These are phyloP conservation scores for human DNA, from an alignment of 2,113 vertebrate genomes.

Conservation along the genomic window GRCh38 chr20:22097501-22098000, in stretches of 20 bases:
- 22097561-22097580: background rate
- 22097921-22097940: background rate
- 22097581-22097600: background rate
- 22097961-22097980: background rate
- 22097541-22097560: background rate
- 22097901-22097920: background rate
- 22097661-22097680: background rate
- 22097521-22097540: background rate
- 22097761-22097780: background rate
- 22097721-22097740: background rate
- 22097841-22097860: background rate
- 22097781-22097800: background rate
- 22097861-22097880: background rate
- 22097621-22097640: background rate
- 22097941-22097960: background rate
- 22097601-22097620: background rate
- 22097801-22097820: background rate
- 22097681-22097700: background rate
- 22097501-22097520: background rate
- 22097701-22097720: background rate
- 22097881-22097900: background rate
- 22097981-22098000: background rate
- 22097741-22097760: background rate
- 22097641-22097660: background rate
- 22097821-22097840: background rate